Base-by-base conservation (phyloP, 1,140 invertebrate genomes). In the Drosophila fuyamai region DNA sequence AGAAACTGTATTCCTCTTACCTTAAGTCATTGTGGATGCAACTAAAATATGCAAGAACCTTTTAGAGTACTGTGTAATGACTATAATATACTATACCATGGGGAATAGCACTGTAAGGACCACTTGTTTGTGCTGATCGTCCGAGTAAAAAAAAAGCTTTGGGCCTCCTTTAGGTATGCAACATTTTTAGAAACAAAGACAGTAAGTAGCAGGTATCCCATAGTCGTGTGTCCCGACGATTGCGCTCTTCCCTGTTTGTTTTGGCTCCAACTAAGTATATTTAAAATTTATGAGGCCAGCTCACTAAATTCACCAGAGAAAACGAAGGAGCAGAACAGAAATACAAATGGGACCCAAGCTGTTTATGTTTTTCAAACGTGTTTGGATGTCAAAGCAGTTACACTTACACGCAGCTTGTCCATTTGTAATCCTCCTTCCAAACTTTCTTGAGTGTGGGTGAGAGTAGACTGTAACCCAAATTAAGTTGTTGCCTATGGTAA, bases 351-450 rank as follows among this genome's bases (percentile, higher is more conserved):
- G 47, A 54, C 56, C 56, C 47, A 55, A 73, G 83, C 84, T 88
- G 76, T 88, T 88, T 88, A 86, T 86, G 83, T 83, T 79, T 67
- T 86, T 86, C 14, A 63, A 78, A 86, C 82, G 82, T 86, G 81
- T 85, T 75, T 50, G 59, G 55, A 66, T 79, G 59, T 53, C 41
- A 60, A 53, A 59, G 40, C 75, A 78, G 57, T 77, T 56, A 60
- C 77, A 60, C 51, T 81, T 43, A 76, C 82, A 85, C 81, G 57
- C 74, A 66, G 66, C 56, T 56, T 51, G 29, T 58, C 48, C 71
- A 70, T 79, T 75, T 88, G 59, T 76, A 72, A 71, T 55, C 27
- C 35, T 32, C 47, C 36, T 14, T 6, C 12, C 32, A 13, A 18
- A 8, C 8, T 27, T n/a, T 14, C 44, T 27, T 44, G 23, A 40